phyloP scores from a whole-genome alignment of 1,140 invertebrate genomes.

The Tetramorium alpestre region DNA sequence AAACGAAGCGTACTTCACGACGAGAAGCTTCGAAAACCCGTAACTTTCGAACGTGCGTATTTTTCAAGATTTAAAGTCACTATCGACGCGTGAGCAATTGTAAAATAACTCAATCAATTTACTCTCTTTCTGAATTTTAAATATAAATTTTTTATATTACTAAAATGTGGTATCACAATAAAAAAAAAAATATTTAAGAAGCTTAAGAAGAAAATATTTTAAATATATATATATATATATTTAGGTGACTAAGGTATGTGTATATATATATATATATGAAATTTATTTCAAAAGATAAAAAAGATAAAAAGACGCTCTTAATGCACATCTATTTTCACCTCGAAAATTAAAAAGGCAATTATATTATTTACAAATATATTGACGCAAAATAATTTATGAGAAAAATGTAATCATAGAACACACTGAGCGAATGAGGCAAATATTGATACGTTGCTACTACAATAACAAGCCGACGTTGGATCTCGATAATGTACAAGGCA shows the following conservation, averaged over 20 bases:
- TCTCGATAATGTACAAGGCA: constrained; percentile 25
- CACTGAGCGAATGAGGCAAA: not conserved
- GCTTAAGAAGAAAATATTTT: not conserved
- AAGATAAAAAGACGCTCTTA: not conserved
- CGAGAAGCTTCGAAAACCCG: not conserved
- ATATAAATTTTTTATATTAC: too few relatives aligned
- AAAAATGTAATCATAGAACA: not conserved
- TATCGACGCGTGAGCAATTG: not conserved
- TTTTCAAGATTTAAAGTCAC: not conserved
- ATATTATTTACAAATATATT: not conserved
- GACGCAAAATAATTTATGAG: not conserved
- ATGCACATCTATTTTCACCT: not conserved
- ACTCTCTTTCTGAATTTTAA: too few relatives aligned
- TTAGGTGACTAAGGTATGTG: too few relatives aligned
- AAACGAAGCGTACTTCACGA: constrained; percentile 14
- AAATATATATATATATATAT: not conserved
- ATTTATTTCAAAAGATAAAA: not conserved
- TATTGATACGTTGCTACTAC: not conserved
- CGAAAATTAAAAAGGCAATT: constrained; percentile 6
- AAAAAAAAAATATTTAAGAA: too few relatives aligned
- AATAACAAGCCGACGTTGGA: not conserved
- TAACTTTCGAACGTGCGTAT: not conserved
- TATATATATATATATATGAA: not conserved
- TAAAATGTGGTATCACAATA: too few relatives aligned
- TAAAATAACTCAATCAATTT: not conserved